Evolutionary conservation across 2,888 invertebrate genomes (phyloP), one percentile per base, ranked within the genome.

Genomic region (Tricholauxania praeusta): DNA sequence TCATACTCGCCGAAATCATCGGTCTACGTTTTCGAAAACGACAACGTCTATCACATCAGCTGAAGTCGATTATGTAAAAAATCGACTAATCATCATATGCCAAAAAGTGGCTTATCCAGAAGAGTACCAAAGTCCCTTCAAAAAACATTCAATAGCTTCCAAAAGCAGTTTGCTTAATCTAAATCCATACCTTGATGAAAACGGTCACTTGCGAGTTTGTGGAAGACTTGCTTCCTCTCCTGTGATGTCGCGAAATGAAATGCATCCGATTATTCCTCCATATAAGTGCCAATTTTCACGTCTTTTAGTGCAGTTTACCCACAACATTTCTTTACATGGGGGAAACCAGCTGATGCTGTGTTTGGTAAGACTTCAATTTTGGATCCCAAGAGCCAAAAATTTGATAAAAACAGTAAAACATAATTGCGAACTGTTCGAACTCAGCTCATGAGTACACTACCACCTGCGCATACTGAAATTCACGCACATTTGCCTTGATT

Each of bases 361-460:
- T n/a, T n/a, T n/a, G n/a, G n/a, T n/a, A n/a, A n/a, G n/a, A 64
- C 17, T 4, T 19, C 5, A 49, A 48, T 22, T 3, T 49, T 65
- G 51, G 6, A n/a, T n/a, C n/a, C n/a, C 49, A 10, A n/a, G 65
- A 15, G 15, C 19, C 7, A n/a, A n/a, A n/a, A n/a, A n/a, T 22
- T 10, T 59, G n/a, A 59, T 59, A 5, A 59, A 28, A 22, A 55
- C 22, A 3, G 32, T 6, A 14, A 67, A 53, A n/a, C 32, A 67
- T 17, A 28, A 32, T 17, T 67, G 67, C 22, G 53, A 53, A 65
- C 22, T 12, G 10, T 57, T 17, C 60, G 62, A 14, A 65, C 19
- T 17, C 73, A 73, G 52, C 52, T 73, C 15, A 73, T 73, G 66
- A 66, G 53, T 12, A 32, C 66, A 4, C 39, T 74, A 14, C 74